Evolutionary conservation across 2,797 vertebrate genomes (phyloP), one percentile per base, ranked within the genome.

Genomic region (Tarsius wallacei): DNA sequence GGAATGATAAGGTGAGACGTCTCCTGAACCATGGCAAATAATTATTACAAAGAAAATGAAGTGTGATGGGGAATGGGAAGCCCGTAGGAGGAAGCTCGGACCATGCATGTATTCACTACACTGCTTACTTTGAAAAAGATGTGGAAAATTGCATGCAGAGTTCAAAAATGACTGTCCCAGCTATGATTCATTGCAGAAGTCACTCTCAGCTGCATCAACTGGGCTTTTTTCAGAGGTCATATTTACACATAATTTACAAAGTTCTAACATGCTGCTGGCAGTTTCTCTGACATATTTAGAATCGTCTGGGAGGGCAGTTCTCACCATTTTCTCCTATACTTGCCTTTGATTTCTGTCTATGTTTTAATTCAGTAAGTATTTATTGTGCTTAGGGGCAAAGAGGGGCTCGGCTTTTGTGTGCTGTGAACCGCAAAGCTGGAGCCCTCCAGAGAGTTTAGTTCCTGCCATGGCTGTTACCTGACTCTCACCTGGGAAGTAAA

Each of bases 221-320:
- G 92, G 94, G 64, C 64, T 61, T 55, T 95, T 88, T 97, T 91
- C 93, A 87, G 83, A 93, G 93, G 94, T 97, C 90, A 88, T 91
- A 83, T 97, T 98, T 97, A 94, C 89, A 95, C 95, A 85, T 92
- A 96, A 96, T 97, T 96, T 96, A 95, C 97, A 96, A 97, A 97
- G 93, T 89, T 94, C 86, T 95, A 97, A 89, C 94, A 74, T 91
- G 93, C 19, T 36, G 93, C 76, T 97, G 95, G 90, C 95, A 94
- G 53, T 96, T 91, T 97, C 85, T 89, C 86, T 96, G 95, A 78
- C 77, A 53, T 91, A 87, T 78, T 96, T 96, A 90, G 90, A 94
- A 94, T 91, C 84, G 95, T 97, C 90, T 94, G 61, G 77, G 83
- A 93, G 71, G 90, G 90, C 36, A 88, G 87, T 83, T 95, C 81